Base-by-base conservation (phyloP, 2,113 vertebrate genomes). In the Ammodytes dubius region DNA sequence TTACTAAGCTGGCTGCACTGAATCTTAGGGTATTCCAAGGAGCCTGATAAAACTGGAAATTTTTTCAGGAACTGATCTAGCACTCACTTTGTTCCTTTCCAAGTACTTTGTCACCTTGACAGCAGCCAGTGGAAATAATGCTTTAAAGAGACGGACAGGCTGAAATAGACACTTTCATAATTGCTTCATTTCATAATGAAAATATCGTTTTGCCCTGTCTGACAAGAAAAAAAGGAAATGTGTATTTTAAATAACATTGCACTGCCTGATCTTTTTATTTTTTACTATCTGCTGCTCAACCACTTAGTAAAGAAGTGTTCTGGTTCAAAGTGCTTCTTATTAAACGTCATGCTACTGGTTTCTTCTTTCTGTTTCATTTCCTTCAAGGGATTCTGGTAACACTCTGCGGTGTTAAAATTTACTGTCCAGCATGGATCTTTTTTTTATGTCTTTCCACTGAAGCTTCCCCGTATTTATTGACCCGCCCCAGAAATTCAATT, bases 101-200 rank as follows among this genome's bases (percentile, higher is more conserved):
- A 76, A 84, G 81, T 66, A 4, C 82, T 90, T 84, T 89, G 86
- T 89, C 72, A 85, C 81, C 61, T 84, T 83, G 69, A 87, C 79
- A 86, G 68, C 70, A 46, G 45, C 64, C 65, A 70, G 76, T 50
- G 83, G 42, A 87, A 73, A 86, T 65, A 77, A 47, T 37, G 40
- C 52, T 79, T 78, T 81, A 79, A 77, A 80, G 63, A 74, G 42
- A 79, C 57, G 56, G 53, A 72, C 63, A 58, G 59, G 65, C 40
- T 81, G n/a, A 77, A 87, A 78, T 57, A 54, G 65, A 76, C 7
- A 73, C 45, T 10, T 56, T 67, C 27, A 53, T 49, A 69, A 35
- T 68, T 72, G 59, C n/a, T 83, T 45, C 70, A 45, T 66, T 80
- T 6, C 46, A 35, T 47, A 53, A 79, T 71, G 39, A 37, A 68